Conservation (phyloP, 2,888 invertebrate species). For the Crepidodera aurea region DNA sequence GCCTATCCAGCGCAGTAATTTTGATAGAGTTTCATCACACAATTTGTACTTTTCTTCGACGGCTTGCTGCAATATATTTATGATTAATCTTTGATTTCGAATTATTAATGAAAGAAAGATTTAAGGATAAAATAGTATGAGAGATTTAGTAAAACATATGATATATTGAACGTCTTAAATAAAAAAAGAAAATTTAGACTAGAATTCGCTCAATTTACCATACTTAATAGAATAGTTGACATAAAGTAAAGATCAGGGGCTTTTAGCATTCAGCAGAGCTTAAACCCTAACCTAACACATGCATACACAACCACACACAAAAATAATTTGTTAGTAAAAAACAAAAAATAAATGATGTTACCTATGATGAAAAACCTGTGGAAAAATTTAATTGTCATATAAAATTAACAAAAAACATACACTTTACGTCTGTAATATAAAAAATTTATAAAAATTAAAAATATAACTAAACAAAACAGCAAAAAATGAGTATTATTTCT, state of each 20-base stretch:
- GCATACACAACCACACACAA: slow-evolving; percentile 61
- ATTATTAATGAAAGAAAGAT: slow-evolving; percentile 26
- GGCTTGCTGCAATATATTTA: slow-evolving; percentile 78
- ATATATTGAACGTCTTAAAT: background rate
- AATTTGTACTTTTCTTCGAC: slow-evolving; percentile 93
- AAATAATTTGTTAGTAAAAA: slow-evolving; percentile 52
- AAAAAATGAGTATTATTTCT: too few species aligned
- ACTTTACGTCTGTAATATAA: background rate
- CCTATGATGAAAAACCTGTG: slow-evolving; percentile 51
- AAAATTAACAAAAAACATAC: slow-evolving; percentile 16
- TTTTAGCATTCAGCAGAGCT: slow-evolving; percentile 42
- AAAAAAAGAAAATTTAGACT: background rate
- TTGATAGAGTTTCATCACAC: slow-evolving; percentile 86
- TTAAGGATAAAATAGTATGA: background rate
- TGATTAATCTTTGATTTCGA: background rate
- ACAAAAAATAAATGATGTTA: slow-evolving; percentile 49
- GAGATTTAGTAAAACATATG: background rate
- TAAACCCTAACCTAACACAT: slow-evolving; percentile 60
- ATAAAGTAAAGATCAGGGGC: background rate
- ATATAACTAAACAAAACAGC: too few species aligned
- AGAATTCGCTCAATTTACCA: background rate
- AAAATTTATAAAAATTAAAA: background rate
- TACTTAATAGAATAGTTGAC: background rate
- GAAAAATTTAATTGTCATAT: slow-evolving; percentile 40
- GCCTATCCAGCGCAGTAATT: slow-evolving; percentile 86